Evolutionary conservation across 2,888 invertebrate genomes (phyloP).

Genomic region (Leptinotarsa haldemani): DNA sequence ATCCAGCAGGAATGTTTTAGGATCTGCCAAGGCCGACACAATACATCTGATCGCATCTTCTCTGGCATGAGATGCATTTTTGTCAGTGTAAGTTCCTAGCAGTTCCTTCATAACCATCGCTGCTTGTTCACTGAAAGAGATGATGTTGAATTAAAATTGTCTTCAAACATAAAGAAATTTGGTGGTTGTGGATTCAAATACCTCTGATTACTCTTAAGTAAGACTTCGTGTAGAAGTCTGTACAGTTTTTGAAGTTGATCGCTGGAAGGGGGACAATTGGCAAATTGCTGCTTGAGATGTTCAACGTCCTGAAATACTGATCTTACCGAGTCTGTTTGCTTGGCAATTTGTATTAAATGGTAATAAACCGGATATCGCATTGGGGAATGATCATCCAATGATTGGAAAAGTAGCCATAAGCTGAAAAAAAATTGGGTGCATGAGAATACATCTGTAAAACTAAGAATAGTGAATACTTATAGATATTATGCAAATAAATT

Average conservation of each 20-base stretch:
- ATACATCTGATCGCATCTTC: slow-evolving; percentile 98
- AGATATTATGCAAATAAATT: too few species aligned
- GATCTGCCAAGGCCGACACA: slow-evolving; percentile 93
- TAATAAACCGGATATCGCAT: slow-evolving; percentile 94
- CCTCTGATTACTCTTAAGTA: slow-evolving; percentile 89
- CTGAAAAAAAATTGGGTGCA: slow-evolving; percentile 66
- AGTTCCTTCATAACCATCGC: slow-evolving; percentile 98
- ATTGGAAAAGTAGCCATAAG: slow-evolving; percentile 92
- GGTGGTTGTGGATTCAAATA: slow-evolving; percentile 58
- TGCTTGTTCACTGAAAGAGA: slow-evolving; percentile 80
- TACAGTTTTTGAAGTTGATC: slow-evolving; percentile 93
- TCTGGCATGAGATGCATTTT: slow-evolving; percentile 95
- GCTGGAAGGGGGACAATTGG: slow-evolving; percentile 82
- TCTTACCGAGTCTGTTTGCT: slow-evolving; percentile 85
- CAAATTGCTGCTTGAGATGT: slow-evolving; percentile 83
- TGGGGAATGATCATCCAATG: slow-evolving; percentile 84
- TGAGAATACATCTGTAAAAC: too few species aligned
- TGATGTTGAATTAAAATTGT: not conserved
- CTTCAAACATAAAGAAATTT: slow-evolving; percentile 40
- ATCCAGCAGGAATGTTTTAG: slow-evolving; percentile 94
- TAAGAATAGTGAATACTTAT: too few species aligned
- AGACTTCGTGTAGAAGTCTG: slow-evolving; percentile 87
- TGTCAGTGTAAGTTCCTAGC: slow-evolving; percentile 94
- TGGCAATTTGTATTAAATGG: slow-evolving; percentile 89
- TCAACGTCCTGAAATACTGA: slow-evolving; percentile 88